Percentiles rank a stretch among this genome's conserved stretches.
Conservation (phyloP, 2,113 vertebrate species). For the Cyanocitta stelleri region DNA sequence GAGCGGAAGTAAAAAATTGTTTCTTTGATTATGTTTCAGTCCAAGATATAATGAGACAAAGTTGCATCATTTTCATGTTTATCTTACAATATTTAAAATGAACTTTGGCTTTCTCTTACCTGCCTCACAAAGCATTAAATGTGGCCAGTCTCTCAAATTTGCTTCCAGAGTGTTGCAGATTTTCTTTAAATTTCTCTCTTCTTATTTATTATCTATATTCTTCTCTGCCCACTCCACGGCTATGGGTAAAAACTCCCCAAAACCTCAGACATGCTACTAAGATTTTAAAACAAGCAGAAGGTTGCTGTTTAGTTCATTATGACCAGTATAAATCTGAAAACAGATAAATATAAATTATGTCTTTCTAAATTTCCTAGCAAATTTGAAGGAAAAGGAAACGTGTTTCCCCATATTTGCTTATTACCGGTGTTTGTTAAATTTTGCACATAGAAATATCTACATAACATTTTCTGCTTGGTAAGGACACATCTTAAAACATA, state of each 20-base stretch:
- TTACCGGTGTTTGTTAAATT: neutral
- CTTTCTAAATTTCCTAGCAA: neutral
- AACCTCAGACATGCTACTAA: neutral
- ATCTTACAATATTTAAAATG: neutral
- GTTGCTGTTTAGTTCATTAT: neutral
- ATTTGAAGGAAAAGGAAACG: neutral
- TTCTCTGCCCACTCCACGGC: neutral
- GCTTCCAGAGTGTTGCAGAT: neutral
- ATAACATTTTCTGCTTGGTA: neutral
- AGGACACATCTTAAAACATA: neutral
- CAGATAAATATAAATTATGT: neutral
- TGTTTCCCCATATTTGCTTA: neutral
- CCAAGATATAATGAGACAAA: neutral
- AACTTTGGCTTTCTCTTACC: neutral
- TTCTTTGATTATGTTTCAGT: neutral
- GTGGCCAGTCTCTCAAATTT: neutral
- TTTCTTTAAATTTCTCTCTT: neutral
- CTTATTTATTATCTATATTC: neutral
- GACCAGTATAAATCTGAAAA: neutral
- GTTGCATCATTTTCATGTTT: neutral
- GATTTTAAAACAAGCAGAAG: neutral
- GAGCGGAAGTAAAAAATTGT: neutral
- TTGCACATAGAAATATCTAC: neutral
- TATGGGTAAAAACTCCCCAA: neutral
- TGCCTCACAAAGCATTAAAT: neutral